These are phyloP conservation scores for Enteromius argenteus DNA, from an alignment of 2,797 vertebrate genomes.

Conservation along the genomic window DNA sequence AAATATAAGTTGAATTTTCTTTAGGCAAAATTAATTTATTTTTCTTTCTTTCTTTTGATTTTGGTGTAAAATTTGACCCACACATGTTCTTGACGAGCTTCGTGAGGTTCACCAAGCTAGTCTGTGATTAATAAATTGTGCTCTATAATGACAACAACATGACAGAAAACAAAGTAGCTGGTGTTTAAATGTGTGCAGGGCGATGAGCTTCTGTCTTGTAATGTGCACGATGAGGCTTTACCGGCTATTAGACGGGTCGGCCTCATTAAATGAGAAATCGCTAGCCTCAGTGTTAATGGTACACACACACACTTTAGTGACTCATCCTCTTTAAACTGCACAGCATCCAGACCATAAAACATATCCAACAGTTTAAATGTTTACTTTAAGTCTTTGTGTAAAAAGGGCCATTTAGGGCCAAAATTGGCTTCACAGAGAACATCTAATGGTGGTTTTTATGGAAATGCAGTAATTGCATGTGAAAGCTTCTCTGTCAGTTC, in stretches of 20 bases:
- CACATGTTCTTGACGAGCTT: not conserved
- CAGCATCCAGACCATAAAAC: conserved; percentile 18
- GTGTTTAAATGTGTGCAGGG: not conserved
- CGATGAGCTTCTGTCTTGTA: conserved; percentile 5
- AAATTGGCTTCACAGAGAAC: conserved; percentile 18
- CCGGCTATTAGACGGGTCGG: conserved; percentile 7
- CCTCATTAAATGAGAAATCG: conserved; percentile 32
- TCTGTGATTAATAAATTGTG: no score
- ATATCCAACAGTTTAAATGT: conserved; percentile 29
- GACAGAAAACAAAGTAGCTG: conserved; percentile 3
- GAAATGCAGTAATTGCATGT: conserved; percentile 43
- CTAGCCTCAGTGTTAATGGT: conserved; percentile 3
- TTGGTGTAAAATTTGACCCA: not conserved
- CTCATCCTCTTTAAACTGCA: conserved; percentile 20
- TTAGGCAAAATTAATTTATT: not conserved
- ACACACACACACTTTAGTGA: conserved; percentile 13
- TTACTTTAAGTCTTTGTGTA: conserved; percentile 40
- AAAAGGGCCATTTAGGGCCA: conserved; percentile 45
- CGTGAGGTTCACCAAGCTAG: not conserved
- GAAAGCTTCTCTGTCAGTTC: conserved; percentile 23
- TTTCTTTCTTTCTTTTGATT: conserved; percentile 4
- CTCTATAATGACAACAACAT: conserved; percentile 2
- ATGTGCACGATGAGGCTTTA: not conserved
- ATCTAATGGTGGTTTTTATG: conserved; percentile 45
- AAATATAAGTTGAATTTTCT: not conserved